These are phyloP conservation scores for Lagodon rhomboides DNA, from an alignment of 2,797 vertebrate genomes.

Conservation along the genomic window DNA sequence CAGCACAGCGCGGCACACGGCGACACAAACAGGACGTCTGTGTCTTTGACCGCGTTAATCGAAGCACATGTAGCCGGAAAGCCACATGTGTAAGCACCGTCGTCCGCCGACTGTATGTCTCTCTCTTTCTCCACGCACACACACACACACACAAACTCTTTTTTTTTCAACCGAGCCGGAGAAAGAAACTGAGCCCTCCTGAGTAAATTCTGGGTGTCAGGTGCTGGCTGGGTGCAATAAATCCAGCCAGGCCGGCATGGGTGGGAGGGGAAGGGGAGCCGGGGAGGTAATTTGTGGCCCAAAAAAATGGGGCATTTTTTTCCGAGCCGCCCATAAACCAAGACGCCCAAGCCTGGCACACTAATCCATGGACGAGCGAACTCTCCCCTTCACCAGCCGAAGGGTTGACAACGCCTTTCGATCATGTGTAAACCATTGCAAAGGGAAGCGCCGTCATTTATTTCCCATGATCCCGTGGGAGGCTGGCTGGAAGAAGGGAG, in stretches of 20 bases:
- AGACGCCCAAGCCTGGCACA: slow-evolving; percentile 67
- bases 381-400: slow-evolving; percentile 62
- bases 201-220: slow-evolving; percentile 80
- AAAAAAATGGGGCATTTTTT: slow-evolving; percentile 74
- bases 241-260: slow-evolving; percentile 68
- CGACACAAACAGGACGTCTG: background rate
- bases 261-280: slow-evolving; percentile 51
- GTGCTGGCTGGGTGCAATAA: slow-evolving; percentile 74
- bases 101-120: slow-evolving; percentile 11
- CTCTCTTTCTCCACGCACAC: slow-evolving; percentile 21
- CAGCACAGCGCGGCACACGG: too few species aligned
- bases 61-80: background rate
- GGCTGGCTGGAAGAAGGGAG: slow-evolving; percentile 41
- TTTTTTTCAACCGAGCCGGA: slow-evolving; percentile 31
- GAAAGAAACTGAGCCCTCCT: slow-evolving; percentile 60
- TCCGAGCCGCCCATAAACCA: slow-evolving; percentile 76
- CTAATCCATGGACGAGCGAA: slow-evolving; percentile 73
- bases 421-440: slow-evolving; percentile 83
- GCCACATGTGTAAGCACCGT: background rate
- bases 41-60: slow-evolving; percentile 1
- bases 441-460: slow-evolving; percentile 73
- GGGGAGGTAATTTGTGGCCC: slow-evolving; percentile 77
- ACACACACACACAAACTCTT: background rate
- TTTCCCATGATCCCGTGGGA: slow-evolving; percentile 77
- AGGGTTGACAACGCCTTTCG: slow-evolving; percentile 77